Percentiles rank a stretch among this genome's conserved stretches.
These are phyloP conservation scores for Catostylus mosaicus DNA, from an alignment of 30 jellyfish, hydroid and myxozoan genomes.

Conservation along the genomic window DNA sequence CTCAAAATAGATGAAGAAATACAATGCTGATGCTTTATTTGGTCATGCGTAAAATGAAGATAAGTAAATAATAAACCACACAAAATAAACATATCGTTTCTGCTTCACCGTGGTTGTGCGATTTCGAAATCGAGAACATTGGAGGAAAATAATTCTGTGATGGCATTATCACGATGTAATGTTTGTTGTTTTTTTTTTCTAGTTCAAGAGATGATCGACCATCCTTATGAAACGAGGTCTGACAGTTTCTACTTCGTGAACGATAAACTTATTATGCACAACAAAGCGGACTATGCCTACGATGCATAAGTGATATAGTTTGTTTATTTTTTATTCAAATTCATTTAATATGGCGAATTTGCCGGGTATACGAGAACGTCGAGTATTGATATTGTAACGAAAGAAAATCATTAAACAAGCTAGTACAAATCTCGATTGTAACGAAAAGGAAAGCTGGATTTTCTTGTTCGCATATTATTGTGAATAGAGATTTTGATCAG, in stretches of 20 bases:
- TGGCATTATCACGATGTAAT: no score
- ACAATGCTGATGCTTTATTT: no score
- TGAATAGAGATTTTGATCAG: no score
- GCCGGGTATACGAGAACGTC: conserved; percentile 3
- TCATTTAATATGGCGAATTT: neutral
- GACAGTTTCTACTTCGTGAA: conserved; percentile 97
- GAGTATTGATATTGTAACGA: neutral
- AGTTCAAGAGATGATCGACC: conserved; percentile 88
- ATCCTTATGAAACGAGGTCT: conserved; percentile 93
- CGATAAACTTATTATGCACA: conserved; percentile 93
- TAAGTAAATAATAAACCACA: neutral
- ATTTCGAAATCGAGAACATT: no score
- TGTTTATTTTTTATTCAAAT: conserved; percentile 22
- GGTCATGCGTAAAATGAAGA: no score
- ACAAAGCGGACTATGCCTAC: conserved; percentile 98
- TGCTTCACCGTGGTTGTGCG: no score
- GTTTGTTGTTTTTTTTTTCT: conserved; percentile 22
- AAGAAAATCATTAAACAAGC: no score
- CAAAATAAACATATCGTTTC: neutral
- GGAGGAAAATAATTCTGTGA: neutral
- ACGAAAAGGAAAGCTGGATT: no score
- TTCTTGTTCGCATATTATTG: no score
- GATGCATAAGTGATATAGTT: conserved; percentile 69
- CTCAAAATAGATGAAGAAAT: no score
- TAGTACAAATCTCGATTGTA: no score